Conservation (phyloP, 2,797 vertebrate genomes). For the Falco concolor region DNA sequence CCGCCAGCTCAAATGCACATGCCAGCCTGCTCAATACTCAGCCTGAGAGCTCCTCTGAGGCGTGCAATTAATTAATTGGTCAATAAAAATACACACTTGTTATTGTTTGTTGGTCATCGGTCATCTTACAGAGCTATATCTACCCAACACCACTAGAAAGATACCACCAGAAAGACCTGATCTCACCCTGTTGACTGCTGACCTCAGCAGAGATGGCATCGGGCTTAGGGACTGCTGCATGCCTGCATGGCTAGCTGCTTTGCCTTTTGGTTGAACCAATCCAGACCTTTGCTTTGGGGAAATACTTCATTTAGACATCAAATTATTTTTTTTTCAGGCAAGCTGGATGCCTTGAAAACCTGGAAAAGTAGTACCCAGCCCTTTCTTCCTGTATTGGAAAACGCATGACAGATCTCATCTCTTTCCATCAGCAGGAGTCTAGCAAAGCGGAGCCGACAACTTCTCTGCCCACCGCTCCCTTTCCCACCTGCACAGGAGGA, state of each 20-base stretch:
- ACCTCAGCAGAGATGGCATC: not conserved
- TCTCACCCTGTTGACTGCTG: not conserved
- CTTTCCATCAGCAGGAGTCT: not conserved
- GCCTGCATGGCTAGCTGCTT: not conserved
- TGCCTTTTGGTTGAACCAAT: not conserved
- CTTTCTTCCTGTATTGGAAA: not conserved
- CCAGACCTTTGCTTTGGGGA: not conserved
- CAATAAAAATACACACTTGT: not conserved
- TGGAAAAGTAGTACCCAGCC: not conserved
- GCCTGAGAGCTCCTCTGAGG: not conserved
- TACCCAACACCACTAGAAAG: not conserved
- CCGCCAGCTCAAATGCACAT: not conserved
- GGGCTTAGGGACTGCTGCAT: not conserved
- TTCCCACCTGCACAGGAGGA: not conserved
- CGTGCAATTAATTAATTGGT: not conserved
- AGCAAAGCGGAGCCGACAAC: not conserved
- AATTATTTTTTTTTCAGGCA: not conserved
- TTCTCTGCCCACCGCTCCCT: not conserved
- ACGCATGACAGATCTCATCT: not conserved
- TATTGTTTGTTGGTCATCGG: not conserved
- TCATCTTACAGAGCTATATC: not conserved
- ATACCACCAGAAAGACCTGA: not conserved
- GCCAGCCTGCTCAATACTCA: not conserved
- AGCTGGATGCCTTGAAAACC: not conserved
- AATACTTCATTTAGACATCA: not conserved